phyloP scores from a whole-genome alignment of 1,140 invertebrate genomes.

The Tetranychus urticae region DNA sequence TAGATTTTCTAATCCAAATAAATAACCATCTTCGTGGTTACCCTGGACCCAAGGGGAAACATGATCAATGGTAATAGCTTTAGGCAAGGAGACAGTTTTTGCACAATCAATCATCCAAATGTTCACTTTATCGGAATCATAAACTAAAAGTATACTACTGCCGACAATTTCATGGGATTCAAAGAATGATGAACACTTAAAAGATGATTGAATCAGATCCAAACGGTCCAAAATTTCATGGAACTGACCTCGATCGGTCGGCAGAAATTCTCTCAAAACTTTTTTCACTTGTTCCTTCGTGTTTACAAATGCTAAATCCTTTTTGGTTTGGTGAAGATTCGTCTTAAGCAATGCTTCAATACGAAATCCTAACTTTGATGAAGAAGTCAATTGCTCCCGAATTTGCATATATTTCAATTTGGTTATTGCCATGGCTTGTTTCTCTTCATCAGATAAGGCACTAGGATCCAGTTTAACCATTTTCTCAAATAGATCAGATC shows the following conservation, averaged over 20 bases:
- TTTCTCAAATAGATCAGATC: too few relatives aligned
- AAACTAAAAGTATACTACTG: slow-evolving; percentile 77
- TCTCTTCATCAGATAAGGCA: too few relatives aligned
- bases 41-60: slow-evolving; percentile 52
- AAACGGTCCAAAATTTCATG: slow-evolving; percentile 44
- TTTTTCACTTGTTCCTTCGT: slow-evolving; percentile 46
- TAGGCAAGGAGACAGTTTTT: slow-evolving; percentile 53
- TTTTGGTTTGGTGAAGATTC: too few relatives aligned
- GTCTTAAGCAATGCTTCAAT: background rate
- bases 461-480: too few relatives aligned
- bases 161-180: slow-evolving; percentile 76
- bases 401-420: slow-evolving; percentile 24
- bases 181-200: slow-evolving; percentile 70
- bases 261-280: slow-evolving; percentile 52
- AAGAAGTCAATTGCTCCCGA: slow-evolving; percentile 18
- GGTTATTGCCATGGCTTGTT: too few relatives aligned
- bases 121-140: slow-evolving; percentile 57
- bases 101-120: slow-evolving; percentile 93
- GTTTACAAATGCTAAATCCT: slow-evolving; percentile 37
- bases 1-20: slow-evolving; percentile 78
- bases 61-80: slow-evolving; percentile 43
- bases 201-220: slow-evolving; percentile 42
- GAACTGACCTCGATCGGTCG: slow-evolving; percentile 31
- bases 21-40: slow-evolving; percentile 89
- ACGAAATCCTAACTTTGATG: background rate